These are phyloP conservation scores for Pollenia amentaria DNA, from an alignment of 2,888 invertebrate genomes.

Conservation along the genomic window DNA sequence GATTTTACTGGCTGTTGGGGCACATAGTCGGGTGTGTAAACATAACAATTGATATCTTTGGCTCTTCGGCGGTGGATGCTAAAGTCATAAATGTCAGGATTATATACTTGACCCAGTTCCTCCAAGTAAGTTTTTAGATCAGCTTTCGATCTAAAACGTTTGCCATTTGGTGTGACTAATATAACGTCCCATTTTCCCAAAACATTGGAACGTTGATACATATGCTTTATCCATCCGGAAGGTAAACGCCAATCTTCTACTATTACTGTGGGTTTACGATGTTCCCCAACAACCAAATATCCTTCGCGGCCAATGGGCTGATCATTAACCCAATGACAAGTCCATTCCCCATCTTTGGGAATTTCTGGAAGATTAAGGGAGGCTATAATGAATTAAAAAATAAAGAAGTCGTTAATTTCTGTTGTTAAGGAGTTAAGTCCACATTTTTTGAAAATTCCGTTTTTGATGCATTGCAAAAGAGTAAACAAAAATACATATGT, in stretches of 20 bases:
- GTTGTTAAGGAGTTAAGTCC: too few relatives aligned
- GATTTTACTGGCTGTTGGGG: slow-evolving; percentile 80
- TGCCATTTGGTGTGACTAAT: slow-evolving; percentile 88
- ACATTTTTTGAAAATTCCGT: too few relatives aligned
- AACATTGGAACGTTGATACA: slow-evolving; percentile 89
- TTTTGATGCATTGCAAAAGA: not conserved
- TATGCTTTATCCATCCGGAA: slow-evolving; percentile 91
- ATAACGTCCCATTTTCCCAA: slow-evolving; percentile 93
- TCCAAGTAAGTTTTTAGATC: slow-evolving; percentile 85
- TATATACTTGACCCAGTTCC: slow-evolving; percentile 84
- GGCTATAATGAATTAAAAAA: slow-evolving; percentile 74
- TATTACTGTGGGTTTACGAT: slow-evolving; percentile 86
- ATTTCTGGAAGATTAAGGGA: slow-evolving; percentile 84
- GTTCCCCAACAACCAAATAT: slow-evolving; percentile 84
- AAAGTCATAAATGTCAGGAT: slow-evolving; percentile 87
- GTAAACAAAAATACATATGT: not conserved
- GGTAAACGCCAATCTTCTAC: slow-evolving; percentile 91
- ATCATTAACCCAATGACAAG: slow-evolving; percentile 89
- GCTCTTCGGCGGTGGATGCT: slow-evolving; percentile 86
- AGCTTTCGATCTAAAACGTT: slow-evolving; percentile 87
- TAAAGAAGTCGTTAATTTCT: too few relatives aligned
- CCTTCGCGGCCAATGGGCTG: slow-evolving; percentile 87
- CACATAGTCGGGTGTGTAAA: slow-evolving; percentile 83
- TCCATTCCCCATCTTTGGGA: slow-evolving; percentile 87
- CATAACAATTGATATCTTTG: slow-evolving; percentile 84